phyloP scores from a whole-genome alignment of 2,797 vertebrate genomes.

The Xenentodon cancila region DNA sequence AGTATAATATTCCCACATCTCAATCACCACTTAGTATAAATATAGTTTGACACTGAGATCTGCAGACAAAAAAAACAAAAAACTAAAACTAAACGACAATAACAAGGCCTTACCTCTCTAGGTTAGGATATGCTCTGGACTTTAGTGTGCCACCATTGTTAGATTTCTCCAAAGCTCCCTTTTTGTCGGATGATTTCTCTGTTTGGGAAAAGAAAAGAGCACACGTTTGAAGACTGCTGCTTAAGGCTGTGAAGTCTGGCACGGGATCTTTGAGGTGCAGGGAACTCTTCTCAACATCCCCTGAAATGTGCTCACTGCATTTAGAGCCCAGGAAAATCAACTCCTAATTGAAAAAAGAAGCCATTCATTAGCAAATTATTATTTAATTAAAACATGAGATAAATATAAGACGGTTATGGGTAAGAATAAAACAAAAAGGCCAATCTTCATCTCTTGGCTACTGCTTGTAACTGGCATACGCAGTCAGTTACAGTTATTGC shows the following conservation, averaged over 20 bases:
- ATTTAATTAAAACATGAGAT: background rate
- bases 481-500: conserved; percentile 57
- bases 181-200: conserved; percentile 73
- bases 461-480: conserved; percentile 10
- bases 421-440: background rate
- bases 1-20: background rate
- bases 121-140: conserved; percentile 31
- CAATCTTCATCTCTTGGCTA: conserved; percentile 23
- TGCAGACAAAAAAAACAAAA: background rate
- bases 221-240: background rate
- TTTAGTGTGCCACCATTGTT: conserved; percentile 54
- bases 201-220: conserved; percentile 31
- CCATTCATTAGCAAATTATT: background rate
- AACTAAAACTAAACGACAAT: too few relatives aligned
- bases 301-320: background rate
- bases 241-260: background rate
- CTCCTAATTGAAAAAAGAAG: too few relatives aligned
- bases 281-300: background rate
- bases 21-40: background rate
- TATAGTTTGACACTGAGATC: background rate
- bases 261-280: background rate
- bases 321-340: too few relatives aligned
- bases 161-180: conserved; percentile 50
- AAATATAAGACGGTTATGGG: background rate
- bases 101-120: conserved; percentile 65